A percentile compares a stretch with the other conserved stretches of the same genome.
These are phyloP conservation scores for Euclidia mi DNA, from an alignment of 2,888 invertebrate species.

Conservation along the genomic window DNA sequence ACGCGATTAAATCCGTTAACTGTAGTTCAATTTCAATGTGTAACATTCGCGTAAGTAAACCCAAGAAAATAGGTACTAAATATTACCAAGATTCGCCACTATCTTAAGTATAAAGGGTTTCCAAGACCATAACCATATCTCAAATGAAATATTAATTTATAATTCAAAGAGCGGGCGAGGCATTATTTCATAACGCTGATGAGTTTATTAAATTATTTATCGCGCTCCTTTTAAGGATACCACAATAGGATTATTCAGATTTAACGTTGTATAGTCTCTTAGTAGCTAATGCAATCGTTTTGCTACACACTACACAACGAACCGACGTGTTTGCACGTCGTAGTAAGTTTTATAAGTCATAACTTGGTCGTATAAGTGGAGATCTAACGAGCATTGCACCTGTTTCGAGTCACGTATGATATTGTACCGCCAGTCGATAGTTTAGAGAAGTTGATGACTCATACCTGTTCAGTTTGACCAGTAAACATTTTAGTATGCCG, in stretches of 20 bases:
- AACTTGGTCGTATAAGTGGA: not conserved
- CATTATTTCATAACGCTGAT: constrained; percentile 13
- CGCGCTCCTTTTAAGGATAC: constrained; percentile 20
- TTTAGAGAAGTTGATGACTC: no score
- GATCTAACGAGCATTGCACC: constrained; percentile 2
- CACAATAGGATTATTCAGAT: constrained; percentile 35
- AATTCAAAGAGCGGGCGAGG: constrained; percentile 18
- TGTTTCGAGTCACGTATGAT: constrained; percentile 9
- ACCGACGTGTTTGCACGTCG: not conserved
- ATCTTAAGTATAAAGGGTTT: not conserved
- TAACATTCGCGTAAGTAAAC: no score
- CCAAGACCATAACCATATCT: not conserved
- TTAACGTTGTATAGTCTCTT: constrained; percentile 2
- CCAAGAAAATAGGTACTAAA: no score
- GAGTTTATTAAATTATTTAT: constrained; percentile 30
- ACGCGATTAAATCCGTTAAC: no score
- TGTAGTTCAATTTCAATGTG: no score
- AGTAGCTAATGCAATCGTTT: constrained; percentile 19
- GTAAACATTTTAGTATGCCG: no score
- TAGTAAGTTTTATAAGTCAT: not conserved
- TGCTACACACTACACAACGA: not conserved
- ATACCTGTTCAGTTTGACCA: no score
- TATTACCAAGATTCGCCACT: not conserved
- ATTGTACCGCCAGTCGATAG: no score
- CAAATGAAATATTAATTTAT: constrained; percentile 8